Evolutionary conservation across 2,888 invertebrate species (phyloP).

Genomic region (Hydrotaea cyrtoneurina): DNA sequence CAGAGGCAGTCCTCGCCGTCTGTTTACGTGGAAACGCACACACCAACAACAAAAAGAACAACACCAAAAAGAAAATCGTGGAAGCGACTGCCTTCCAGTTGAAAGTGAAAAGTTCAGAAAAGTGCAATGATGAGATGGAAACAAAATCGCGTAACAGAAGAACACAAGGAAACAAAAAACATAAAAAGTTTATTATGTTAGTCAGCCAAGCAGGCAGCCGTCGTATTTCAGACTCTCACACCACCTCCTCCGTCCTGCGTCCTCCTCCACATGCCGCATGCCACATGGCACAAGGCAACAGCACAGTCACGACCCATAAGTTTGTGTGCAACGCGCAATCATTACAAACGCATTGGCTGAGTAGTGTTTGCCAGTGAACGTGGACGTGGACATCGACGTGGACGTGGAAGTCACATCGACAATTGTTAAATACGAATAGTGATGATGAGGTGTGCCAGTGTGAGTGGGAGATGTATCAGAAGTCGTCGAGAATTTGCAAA

Average conservation of each 20-base stretch:
- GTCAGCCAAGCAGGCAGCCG: slow-evolving; percentile 39
- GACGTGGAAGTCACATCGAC: neutral
- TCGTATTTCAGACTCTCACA: slow-evolving; percentile 1
- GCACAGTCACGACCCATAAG: slow-evolving; percentile 1
- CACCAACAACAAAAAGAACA: neutral
- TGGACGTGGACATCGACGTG: neutral
- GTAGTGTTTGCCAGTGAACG: neutral
- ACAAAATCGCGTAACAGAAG: slow-evolving; percentile 59
- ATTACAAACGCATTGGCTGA: slow-evolving; percentile 22
- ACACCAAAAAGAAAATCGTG: slow-evolving; percentile 13
- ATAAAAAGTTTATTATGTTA: slow-evolving; percentile 48
- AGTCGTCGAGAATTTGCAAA: neutral
- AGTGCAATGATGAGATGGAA: slow-evolving; percentile 69
- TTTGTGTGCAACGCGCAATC: slow-evolving; percentile 19
- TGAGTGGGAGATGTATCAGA: neutral
- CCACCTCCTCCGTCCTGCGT: neutral
- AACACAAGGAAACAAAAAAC: no score
- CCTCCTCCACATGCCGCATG: neutral
- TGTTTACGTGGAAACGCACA: slow-evolving; percentile 12
- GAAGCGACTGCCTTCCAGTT: slow-evolving; percentile 66
- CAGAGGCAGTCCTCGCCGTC: neutral
- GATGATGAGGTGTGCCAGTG: no score
- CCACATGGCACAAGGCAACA: neutral
- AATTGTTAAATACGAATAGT: neutral
- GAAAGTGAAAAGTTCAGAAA: slow-evolving; percentile 74